These are phyloP conservation scores for Gymnoscopelus microlampas DNA, from an alignment of 2,797 vertebrate genomes.

Conservation along the genomic window DNA sequence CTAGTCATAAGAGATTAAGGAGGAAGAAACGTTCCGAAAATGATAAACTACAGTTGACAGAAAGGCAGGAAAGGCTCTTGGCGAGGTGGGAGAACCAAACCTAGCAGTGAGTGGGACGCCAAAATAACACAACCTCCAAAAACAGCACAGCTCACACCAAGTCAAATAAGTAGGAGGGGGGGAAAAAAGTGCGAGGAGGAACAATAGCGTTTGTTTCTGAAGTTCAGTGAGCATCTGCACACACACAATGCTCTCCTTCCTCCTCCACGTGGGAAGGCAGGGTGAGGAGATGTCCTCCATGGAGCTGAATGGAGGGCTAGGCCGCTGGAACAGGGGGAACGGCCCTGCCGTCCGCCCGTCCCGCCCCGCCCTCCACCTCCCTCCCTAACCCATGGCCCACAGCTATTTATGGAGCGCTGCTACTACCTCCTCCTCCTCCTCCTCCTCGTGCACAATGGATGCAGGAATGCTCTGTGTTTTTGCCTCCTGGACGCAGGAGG, in stretches of 20 bases:
- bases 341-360: too few relatives aligned
- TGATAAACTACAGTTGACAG: slow-evolving; percentile 57
- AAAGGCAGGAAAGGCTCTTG: slow-evolving; percentile 77
- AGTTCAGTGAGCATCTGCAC: slow-evolving; percentile 69
- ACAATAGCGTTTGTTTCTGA: slow-evolving; percentile 81
- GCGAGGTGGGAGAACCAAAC: slow-evolving; percentile 73
- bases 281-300: slow-evolving; percentile 47
- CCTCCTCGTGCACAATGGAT: slow-evolving; percentile 69
- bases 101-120: slow-evolving; percentile 28
- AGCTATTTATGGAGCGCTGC: slow-evolving; percentile 71
- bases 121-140: slow-evolving; percentile 22
- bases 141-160: slow-evolving; percentile 59
- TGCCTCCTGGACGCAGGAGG: slow-evolving; percentile 19
- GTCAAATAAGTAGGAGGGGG: slow-evolving; percentile 69
- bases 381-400: slow-evolving; percentile 57
- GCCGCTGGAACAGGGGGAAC: slow-evolving; percentile 45
- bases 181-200: slow-evolving; percentile 68
- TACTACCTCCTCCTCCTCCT: slow-evolving; percentile 7
- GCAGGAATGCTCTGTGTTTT: slow-evolving; percentile 65
- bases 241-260: slow-evolving; percentile 54
- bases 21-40: too few relatives aligned
- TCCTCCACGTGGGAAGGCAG: slow-evolving; percentile 70
- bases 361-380: slow-evolving; percentile 14
- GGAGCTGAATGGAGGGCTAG: slow-evolving; percentile 51
- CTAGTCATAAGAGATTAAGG: not conserved